Conservation (phyloP, 2,888 invertebrate genomes). For the Agrochola litura region DNA sequence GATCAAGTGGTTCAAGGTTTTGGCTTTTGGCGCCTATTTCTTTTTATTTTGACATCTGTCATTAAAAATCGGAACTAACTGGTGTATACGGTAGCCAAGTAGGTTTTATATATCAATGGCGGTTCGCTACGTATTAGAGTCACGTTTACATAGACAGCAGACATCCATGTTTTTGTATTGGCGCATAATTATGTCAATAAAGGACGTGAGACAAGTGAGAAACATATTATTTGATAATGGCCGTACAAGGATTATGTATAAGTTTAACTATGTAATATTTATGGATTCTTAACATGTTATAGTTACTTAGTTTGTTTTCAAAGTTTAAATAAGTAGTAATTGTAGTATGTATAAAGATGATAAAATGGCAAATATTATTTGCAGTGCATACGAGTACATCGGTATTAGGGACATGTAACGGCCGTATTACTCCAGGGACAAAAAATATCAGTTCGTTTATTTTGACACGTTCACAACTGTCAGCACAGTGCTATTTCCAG, state of each 20-base stretch:
- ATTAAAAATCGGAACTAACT: slow-evolving; percentile 12
- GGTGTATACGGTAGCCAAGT: not conserved
- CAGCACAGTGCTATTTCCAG: not conserved
- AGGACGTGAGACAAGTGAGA: slow-evolving; percentile 21
- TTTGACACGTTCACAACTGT: not conserved
- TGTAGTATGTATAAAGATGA: no score
- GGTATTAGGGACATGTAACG: no score
- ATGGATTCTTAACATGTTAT: not conserved
- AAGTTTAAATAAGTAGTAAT: not conserved
- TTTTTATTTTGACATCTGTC: slow-evolving; percentile 36
- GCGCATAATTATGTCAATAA: slow-evolving; percentile 31
- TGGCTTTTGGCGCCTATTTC: slow-evolving; percentile 13
- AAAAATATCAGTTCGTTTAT: not conserved
- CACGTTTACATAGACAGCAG: slow-evolving; percentile 42
- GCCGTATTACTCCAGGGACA: no score
- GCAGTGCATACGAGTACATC: no score
- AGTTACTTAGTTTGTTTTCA: not conserved
- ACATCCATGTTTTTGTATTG: slow-evolving; percentile 48
- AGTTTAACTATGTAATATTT: not conserved
- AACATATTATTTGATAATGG: slow-evolving; percentile 19
- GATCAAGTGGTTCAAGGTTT: slow-evolving; percentile 16
- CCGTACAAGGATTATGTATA: not conserved
- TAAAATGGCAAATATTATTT: not conserved
- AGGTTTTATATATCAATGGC: slow-evolving; percentile 37
- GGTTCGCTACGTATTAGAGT: slow-evolving; percentile 26